Base-by-base conservation (phyloP, 2,888 invertebrate species). In the Drosophila acutilabella region DNA sequence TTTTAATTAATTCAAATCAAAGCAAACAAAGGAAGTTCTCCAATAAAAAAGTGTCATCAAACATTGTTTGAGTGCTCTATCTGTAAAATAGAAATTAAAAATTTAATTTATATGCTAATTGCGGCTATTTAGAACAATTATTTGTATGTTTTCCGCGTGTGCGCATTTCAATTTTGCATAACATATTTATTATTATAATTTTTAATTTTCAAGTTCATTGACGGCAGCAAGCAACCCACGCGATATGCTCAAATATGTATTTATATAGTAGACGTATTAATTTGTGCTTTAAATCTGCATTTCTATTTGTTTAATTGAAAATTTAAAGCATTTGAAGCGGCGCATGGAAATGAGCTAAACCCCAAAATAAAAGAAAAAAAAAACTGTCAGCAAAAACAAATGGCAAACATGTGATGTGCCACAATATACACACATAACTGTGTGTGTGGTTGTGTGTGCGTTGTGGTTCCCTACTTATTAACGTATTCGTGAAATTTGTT, bases 181-280 rank as follows among this genome's bases (percentile, higher is more conserved):
- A 33, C 42, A 40, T 26, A 60, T 57, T 65, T 44, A 20, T 61
- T 45, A 16, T 57, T 42, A 20, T 51, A 51, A 26, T 51, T 68
- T 77, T 67, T 48, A 64, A 76, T 87, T 74, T 84, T 81, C 82
- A 84, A 88, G 88, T 84, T 84, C 84, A 88, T 66, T 85, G 78
- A 73, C 76, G 64, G 53, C 38, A 36, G n/a, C n/a, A 41, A 47
- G 11, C 41, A 40, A 38, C 69, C 64, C 61, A 69, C 69, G 58
- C 73, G 60, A 51, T 60, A 10, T 47, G 40, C 20, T 26, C 1
- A 13, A 38, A 20, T 30, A 8, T 30, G 8, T 30, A 30, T 30
- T 2, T 30, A 30, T 30, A 30, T 30, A 30, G 30, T 30, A 30
- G 30, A 30, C 8, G 18, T 42, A 57, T 45, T 14, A 57, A 54